A percentile compares a stretch with the other conserved stretches of the same genome.
phyloP scores from a whole-genome alignment of 2,888 invertebrate genomes.

The Timema podura region DNA sequence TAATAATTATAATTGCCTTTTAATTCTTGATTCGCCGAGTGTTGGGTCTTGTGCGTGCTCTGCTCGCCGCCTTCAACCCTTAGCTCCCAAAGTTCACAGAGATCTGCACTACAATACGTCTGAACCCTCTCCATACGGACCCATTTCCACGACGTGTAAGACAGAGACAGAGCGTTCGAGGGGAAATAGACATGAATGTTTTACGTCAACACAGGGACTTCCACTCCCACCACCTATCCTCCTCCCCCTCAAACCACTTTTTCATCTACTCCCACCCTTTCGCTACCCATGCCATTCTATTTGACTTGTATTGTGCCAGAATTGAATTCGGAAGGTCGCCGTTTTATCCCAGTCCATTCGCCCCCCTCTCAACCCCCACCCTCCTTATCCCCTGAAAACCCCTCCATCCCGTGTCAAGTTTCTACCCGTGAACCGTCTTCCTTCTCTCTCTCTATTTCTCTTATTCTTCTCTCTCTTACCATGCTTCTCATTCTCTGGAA shows the following conservation, averaged over 20 bases:
- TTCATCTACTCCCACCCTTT: too few species aligned
- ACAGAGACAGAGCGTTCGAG: background rate
- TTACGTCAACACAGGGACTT: conserved; percentile 4
- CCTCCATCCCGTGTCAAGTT: too few species aligned
- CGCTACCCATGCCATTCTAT: background rate
- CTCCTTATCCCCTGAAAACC: too few species aligned
- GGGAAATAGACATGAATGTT: conserved; percentile 8
- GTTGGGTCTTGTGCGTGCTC: too few species aligned
- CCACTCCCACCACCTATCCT: background rate
- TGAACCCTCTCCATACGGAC: background rate
- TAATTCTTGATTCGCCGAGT: too few species aligned
- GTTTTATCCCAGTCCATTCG: background rate
- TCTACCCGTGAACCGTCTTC: background rate
- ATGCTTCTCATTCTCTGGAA: background rate
- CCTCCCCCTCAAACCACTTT: background rate
- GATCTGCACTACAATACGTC: too few species aligned
- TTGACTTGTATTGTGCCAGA: conserved; percentile 17
- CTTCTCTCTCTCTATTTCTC: background rate
- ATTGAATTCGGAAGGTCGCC: conserved; percentile 16
- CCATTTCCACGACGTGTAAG: background rate
- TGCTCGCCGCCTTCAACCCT: too few species aligned
- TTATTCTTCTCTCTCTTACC: background rate
- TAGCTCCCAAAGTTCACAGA: too few species aligned
- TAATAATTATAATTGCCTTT: too few species aligned
- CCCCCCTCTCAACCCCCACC: too few species aligned